A percentile compares a stretch with the other conserved stretches of the same genome.
phyloP scores from a whole-genome alignment of 2,797 vertebrate species.

The Mastacembelus armatus region DNA sequence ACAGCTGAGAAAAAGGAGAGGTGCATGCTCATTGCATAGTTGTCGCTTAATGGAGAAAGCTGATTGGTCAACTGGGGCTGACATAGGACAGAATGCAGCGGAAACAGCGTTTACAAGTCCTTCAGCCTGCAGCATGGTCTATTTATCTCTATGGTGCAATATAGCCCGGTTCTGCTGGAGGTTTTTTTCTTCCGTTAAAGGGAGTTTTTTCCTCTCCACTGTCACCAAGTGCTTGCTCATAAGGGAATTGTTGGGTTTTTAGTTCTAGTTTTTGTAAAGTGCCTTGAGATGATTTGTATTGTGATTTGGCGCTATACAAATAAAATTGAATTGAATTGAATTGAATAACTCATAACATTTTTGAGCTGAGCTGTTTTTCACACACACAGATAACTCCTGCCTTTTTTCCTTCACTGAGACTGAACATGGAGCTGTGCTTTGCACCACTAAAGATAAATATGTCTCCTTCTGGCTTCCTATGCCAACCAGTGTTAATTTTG shows the following conservation, averaged over 20 bases:
- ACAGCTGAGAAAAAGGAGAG: conserved; percentile 50
- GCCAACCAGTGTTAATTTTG: too few relatives aligned
- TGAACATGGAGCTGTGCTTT: conserved; percentile 55
- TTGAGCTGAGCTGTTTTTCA: conserved; percentile 79
- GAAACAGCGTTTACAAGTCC: conserved; percentile 78
- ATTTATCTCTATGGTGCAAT: conserved; percentile 76
- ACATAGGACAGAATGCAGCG: conserved; percentile 80
- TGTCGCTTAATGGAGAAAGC: conserved; percentile 25
- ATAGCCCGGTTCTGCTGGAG: conserved; percentile 75
- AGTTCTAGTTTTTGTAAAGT: too few relatives aligned
- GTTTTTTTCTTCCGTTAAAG: too few relatives aligned
- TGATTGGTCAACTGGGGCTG: conserved; percentile 75
- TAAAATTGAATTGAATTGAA: too few relatives aligned
- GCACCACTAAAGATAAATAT: conserved; percentile 56
- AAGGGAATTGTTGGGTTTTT: too few relatives aligned
- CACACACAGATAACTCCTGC: conserved; percentile 55
- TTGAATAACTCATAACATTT: conserved; percentile 71
- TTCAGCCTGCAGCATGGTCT: conserved; percentile 68
- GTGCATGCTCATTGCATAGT: conserved; percentile 47
- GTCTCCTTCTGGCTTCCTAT: conserved; percentile 64
- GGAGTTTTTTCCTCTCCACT: too few relatives aligned
- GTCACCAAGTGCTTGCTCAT: too few relatives aligned
- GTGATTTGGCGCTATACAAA: too few relatives aligned
- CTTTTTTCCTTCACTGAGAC: conserved; percentile 64
- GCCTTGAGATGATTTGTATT: too few relatives aligned